A percentile compares a stretch with the other conserved stretches of the same genome.
These are phyloP conservation scores for Bubalus kerabau DNA, from an alignment of 2,113 vertebrate species.

Conservation along the genomic window DNA sequence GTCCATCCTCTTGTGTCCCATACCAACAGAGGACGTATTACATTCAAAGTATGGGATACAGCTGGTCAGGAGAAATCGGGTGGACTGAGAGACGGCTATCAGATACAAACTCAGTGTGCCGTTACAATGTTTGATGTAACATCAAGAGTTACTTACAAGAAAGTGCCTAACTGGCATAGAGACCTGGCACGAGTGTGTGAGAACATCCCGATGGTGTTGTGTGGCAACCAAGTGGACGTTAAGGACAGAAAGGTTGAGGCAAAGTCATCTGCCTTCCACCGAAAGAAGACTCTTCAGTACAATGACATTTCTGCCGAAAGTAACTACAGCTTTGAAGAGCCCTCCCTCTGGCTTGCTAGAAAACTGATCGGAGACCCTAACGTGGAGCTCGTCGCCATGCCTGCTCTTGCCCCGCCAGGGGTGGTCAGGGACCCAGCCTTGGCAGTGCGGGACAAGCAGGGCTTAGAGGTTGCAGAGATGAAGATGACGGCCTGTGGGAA, in stretches of 20 bases:
- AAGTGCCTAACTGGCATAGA: not conserved
- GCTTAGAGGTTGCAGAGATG: constrained; percentile 96
- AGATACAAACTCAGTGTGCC: not conserved
- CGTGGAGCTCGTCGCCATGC: constrained; percentile 87
- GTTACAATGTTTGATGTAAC: rapidly evolving
- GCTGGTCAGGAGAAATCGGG: not conserved
- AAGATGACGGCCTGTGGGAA: constrained; percentile 96
- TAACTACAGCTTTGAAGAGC: constrained; percentile 94
- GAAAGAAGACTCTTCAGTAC: not conserved
- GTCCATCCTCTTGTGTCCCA: not conserved
- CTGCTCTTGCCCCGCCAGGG: not conserved
- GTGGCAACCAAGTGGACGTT: constrained; percentile 95
- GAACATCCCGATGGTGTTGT: constrained; percentile 94
- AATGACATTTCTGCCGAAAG: not conserved
- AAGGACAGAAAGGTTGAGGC: not conserved
- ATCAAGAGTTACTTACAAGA: not conserved
- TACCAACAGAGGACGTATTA: not conserved
- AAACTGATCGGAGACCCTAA: constrained; percentile 98
- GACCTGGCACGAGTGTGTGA: not conserved
- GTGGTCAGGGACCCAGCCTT: constrained; percentile 93
- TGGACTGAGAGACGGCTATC: not conserved
- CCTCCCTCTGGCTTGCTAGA: constrained; percentile 97
- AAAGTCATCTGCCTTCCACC: not conserved
- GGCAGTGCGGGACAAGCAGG: constrained; percentile 94
- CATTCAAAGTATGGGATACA: not conserved